phyloP scores from a whole-genome alignment of 2,113 vertebrate genomes.

The Thamnophis sirtalis region DNA sequence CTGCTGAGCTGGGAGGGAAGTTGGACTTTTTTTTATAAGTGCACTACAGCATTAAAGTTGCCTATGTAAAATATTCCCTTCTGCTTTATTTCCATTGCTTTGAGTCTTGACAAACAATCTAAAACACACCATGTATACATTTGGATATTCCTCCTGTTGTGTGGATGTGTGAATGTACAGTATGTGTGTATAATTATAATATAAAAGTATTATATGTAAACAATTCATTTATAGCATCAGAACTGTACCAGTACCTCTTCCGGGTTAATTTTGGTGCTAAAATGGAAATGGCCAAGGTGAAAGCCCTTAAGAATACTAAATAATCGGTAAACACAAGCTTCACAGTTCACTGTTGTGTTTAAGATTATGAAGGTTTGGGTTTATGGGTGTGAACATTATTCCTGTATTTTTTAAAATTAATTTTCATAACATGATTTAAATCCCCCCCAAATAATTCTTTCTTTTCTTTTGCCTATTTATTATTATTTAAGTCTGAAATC shows the following conservation, averaged over 20 bases:
- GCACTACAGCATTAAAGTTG: slow-evolving; percentile 85
- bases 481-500: slow-evolving; percentile 65
- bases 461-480: slow-evolving; percentile 72
- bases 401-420: slow-evolving; percentile 73
- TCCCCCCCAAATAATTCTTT: slow-evolving; percentile 65
- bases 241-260: slow-evolving; percentile 65
- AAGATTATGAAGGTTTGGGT: slow-evolving; percentile 70
- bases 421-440: slow-evolving; percentile 77
- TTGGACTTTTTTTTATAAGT: slow-evolving; percentile 77
- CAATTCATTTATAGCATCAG: slow-evolving; percentile 59
- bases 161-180: slow-evolving; percentile 68
- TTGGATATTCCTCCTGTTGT: slow-evolving; percentile 65
- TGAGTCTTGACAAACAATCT: slow-evolving; percentile 58
- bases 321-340: slow-evolving; percentile 66
- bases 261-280: slow-evolving; percentile 76
- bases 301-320: slow-evolving; percentile 64
- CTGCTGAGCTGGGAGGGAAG: slow-evolving; percentile 73
- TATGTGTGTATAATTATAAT: slow-evolving; percentile 66
- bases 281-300: slow-evolving; percentile 72
- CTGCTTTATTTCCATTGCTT: slow-evolving; percentile 74
- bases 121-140: slow-evolving; percentile 63
- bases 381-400: slow-evolving; percentile 77
- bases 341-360: slow-evolving; percentile 74
- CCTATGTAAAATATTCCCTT: slow-evolving; percentile 75
- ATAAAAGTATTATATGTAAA: slow-evolving; percentile 61